These are phyloP conservation scores for Ips typographus DNA, from an alignment of 1,140 invertebrate species.

Conservation along the genomic window DNA sequence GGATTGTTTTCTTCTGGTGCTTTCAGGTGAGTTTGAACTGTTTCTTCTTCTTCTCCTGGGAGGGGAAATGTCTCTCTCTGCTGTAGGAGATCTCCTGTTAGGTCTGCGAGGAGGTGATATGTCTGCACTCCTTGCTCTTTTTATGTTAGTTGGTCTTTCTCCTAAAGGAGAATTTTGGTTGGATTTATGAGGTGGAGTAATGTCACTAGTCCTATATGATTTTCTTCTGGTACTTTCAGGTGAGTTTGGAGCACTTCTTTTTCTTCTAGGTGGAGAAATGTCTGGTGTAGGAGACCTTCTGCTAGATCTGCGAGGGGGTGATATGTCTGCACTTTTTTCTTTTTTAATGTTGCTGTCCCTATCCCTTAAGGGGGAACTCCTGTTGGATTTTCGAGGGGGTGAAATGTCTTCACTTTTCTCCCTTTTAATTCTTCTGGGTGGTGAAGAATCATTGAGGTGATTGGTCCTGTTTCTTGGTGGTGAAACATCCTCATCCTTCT, in stretches of 20 bases:
- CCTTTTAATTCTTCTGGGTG: conserved; percentile 24
- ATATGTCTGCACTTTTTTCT: conserved; percentile 31
- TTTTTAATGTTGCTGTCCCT: conserved; percentile 23
- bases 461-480: conserved; percentile 37
- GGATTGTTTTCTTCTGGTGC: conserved; percentile 35
- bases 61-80: conserved; percentile 24
- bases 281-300: conserved; percentile 7
- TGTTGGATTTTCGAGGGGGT: conserved; percentile 38
- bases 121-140: too few species aligned
- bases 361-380: conserved; percentile 16
- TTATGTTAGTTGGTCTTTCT: too few species aligned
- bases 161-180: too few species aligned
- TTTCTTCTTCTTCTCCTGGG: conserved; percentile 27
- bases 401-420: conserved; percentile 37
- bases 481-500: conserved; percentile 19
- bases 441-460: conserved; percentile 14
- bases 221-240: not conserved
- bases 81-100: not conserved
- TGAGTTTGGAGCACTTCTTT: not conserved
- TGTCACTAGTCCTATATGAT: too few species aligned
- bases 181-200: too few species aligned
- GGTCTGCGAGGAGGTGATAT: too few species aligned
- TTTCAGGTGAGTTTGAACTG: not conserved
- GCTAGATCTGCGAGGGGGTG: conserved; percentile 27
- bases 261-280: conserved; percentile 31